A percentile compares a stretch with the other conserved stretches of the same genome.
Evolutionary conservation across 2,113 vertebrate species (phyloP).

Genomic region (Accipiter cooperii): DNA sequence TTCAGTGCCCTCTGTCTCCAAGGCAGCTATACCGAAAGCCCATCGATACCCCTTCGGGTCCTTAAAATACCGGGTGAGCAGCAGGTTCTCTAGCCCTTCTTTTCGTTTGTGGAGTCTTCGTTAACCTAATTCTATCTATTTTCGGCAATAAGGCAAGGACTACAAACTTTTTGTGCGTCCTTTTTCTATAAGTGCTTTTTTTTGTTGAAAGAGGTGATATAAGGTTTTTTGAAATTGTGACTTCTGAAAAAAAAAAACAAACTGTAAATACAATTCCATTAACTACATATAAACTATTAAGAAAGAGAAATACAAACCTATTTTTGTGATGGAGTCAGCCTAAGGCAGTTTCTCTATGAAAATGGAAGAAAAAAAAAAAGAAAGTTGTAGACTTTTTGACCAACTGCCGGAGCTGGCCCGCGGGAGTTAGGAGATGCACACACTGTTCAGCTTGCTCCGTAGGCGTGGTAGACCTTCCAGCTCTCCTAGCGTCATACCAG

Average conservation of each 20-base stretch:
- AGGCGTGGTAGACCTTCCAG: constrained; percentile 78
- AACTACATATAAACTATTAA: constrained; percentile 94
- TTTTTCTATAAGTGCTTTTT: constrained; percentile 98
- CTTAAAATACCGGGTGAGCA: too few relatives aligned
- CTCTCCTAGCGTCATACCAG: constrained; percentile 84
- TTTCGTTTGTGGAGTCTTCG: constrained; percentile 83
- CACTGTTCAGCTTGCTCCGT: constrained; percentile 74
- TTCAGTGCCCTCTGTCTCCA: too few relatives aligned
- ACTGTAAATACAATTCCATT: constrained; percentile 99
- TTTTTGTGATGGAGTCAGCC: constrained; percentile 94
- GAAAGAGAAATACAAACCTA: constrained; percentile 86
- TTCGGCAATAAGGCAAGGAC: constrained; percentile 99
- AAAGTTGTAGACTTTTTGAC: constrained; percentile 45
- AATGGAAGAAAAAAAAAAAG: constrained; percentile 53
- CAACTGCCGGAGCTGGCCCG: constrained; percentile 71
- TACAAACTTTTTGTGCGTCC: constrained; percentile 90
- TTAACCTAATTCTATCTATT: constrained; percentile 95
- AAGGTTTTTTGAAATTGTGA: constrained; percentile 89
- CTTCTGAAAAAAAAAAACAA: constrained; percentile 76
- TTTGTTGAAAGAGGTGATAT: constrained; percentile 89
- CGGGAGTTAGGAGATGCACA: background rate
- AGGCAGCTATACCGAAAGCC: too few relatives aligned
- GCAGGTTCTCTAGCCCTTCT: constrained; percentile 80
- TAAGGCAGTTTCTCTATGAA: constrained; percentile 80
- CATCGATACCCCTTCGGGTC: too few relatives aligned